Percentiles rank a stretch among this genome's conserved stretches.
Conservation (phyloP, 1,140 invertebrate species). For the Megalonaias nervosa region DNA sequence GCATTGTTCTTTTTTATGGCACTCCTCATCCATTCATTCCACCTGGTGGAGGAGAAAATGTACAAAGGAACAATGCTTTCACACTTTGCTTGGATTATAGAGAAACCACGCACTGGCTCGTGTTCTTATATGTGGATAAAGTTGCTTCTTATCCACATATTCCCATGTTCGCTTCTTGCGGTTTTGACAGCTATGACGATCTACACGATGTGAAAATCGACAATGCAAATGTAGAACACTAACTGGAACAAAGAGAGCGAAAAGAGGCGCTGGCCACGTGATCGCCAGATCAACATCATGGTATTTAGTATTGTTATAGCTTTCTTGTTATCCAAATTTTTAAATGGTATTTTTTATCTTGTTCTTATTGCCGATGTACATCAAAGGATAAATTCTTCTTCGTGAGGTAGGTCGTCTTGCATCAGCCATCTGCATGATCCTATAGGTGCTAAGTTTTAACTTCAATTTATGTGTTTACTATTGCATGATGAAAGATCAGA, state of each 20-base stretch:
- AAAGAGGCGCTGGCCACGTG: neutral
- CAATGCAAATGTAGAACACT: slow-evolving; percentile 1
- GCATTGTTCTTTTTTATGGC: slow-evolving; percentile 3
- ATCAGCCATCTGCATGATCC: slow-evolving; percentile 10
- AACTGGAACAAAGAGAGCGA: slow-evolving; percentile 4
- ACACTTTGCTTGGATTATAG: slow-evolving; percentile 6
- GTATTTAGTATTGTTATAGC: slow-evolving; percentile 15
- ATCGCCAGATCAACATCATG: slow-evolving; percentile 24
- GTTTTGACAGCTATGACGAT: slow-evolving; percentile 15
- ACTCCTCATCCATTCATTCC: slow-evolving; percentile 14
- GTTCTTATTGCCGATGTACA: neutral
- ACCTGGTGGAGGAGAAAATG: slow-evolving; percentile 13
- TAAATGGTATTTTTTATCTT: slow-evolving; percentile 22
- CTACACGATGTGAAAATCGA: slow-evolving; percentile 1
- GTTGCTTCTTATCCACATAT: too few relatives aligned
- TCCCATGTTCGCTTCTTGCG: slow-evolving; percentile 21
- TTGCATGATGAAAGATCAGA: slow-evolving; percentile 23
- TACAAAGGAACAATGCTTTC: too few relatives aligned
- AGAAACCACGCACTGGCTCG: slow-evolving; percentile 9
- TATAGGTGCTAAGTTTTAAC: slow-evolving; percentile 6
- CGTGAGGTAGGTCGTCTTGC: slow-evolving; percentile 1
- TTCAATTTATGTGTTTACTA: slow-evolving; percentile 33
- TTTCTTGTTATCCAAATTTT: slow-evolving; percentile 25
- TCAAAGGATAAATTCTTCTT: neutral
- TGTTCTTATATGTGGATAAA: slow-evolving; percentile 31